Evolutionary conservation across 2,888 invertebrate species (phyloP).

Genomic region (Chalcosyrphus nemorum): DNA sequence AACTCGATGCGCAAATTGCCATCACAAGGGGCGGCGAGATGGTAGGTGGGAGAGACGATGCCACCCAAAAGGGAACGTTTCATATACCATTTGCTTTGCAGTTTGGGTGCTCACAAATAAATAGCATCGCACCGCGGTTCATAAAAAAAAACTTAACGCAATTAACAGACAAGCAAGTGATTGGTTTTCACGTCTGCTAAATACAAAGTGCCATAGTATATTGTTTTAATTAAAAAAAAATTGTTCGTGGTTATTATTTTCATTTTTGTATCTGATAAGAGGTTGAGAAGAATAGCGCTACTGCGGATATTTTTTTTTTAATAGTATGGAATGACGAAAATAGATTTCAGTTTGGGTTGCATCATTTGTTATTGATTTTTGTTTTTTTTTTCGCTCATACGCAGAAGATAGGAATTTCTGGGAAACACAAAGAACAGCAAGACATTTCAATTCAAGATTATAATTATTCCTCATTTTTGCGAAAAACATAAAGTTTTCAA

Average conservation of each 20-base stretch:
- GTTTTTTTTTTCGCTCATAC: neutral
- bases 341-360: slow-evolving; percentile 4
- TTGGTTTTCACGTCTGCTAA: neutral
- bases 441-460: too few relatives aligned
- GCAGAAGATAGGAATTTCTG: neutral
- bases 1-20: slow-evolving; percentile 22
- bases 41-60: neutral
- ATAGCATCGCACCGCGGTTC: neutral
- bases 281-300: neutral
- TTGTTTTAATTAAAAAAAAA: slow-evolving; percentile 6
- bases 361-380: slow-evolving; percentile 13
- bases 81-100: neutral
- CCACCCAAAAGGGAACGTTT: neutral
- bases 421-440: too few relatives aligned
- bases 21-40: neutral
- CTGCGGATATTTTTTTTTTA: neutral
- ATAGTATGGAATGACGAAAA: slow-evolving; percentile 1
- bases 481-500: too few relatives aligned
- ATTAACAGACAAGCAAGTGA: neutral
- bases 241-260: neutral
- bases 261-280: neutral
- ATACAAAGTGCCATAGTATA: neutral
- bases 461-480: too few relatives aligned
- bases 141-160: neutral
- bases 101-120: neutral